Conservation (phyloP, 2,888 invertebrate genomes). For the Torymus auratus region DNA sequence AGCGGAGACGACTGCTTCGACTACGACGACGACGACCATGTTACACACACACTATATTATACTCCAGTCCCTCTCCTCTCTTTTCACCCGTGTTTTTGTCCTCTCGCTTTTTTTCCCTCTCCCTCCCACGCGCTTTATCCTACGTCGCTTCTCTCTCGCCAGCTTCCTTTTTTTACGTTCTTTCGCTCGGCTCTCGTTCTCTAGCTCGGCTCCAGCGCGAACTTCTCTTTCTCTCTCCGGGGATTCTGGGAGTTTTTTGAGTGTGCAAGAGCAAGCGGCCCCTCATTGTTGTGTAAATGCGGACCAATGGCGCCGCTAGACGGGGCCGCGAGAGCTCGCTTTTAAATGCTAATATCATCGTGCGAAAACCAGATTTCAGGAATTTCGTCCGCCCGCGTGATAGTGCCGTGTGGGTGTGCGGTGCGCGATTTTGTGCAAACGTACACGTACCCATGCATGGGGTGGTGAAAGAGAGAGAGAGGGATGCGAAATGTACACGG, state of each 20-base stretch:
- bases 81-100: constrained; percentile 52
- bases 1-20: not conserved
- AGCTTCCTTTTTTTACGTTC: constrained; percentile 47
- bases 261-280: constrained; percentile 62
- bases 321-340: constrained; percentile 65
- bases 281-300: constrained; percentile 76
- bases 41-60: constrained; percentile 52
- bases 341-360: constrained; percentile 74
- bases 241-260: constrained; percentile 75
- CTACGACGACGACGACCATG: constrained; percentile 59
- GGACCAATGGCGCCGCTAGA: constrained; percentile 75
- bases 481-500: constrained; percentile 40
- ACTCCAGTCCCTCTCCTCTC: constrained; percentile 33
- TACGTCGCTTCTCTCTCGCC: constrained; percentile 47
- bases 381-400: constrained; percentile 64
- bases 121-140: constrained; percentile 55
- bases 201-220: constrained; percentile 59
- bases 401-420: constrained; percentile 42
- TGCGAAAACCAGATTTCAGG: constrained; percentile 71
- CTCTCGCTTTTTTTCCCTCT: constrained; percentile 45
- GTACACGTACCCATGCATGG: constrained; percentile 39
- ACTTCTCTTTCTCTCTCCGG: constrained; percentile 62
- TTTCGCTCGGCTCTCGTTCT: constrained; percentile 31
- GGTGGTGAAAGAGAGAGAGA: not conserved
- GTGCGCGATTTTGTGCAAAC: constrained; percentile 41